phyloP scores from a whole-genome alignment of 2,888 invertebrate genomes.

The Ornithoptera alexandrae region DNA sequence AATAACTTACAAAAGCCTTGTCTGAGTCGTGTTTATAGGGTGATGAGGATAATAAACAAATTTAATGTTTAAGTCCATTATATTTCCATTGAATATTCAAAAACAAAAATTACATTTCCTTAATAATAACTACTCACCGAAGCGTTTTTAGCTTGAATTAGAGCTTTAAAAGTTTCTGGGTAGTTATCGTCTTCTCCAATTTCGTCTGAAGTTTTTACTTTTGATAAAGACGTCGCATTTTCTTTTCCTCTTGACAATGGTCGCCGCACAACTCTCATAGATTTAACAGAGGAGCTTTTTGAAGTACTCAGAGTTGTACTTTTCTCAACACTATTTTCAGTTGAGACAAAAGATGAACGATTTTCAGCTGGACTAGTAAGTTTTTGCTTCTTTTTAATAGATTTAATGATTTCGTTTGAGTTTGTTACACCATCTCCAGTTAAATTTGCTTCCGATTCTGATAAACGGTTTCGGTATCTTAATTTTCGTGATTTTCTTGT shows the following conservation, averaged over 20 bases:
- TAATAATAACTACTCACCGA: conserved; percentile 56
- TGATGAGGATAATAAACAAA: conserved; percentile 29
- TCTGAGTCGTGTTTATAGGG: conserved; percentile 22
- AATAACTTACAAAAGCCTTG: conserved; percentile 31
- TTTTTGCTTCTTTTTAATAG: conserved; percentile 63
- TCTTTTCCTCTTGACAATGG: conserved; percentile 18
- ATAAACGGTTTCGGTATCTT: conserved; percentile 56
- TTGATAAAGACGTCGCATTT: conserved; percentile 10
- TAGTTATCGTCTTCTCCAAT: conserved; percentile 28
- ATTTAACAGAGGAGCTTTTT: conserved; percentile 6
- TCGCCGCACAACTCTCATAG: conserved; percentile 27
- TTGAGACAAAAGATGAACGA: conserved; percentile 4
- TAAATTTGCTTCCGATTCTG: conserved; percentile 67
- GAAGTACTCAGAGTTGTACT: conserved; percentile 14
- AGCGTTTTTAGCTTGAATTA: conserved; percentile 81
- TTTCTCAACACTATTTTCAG: conserved; percentile 12
- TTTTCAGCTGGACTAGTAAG: conserved; percentile 49
- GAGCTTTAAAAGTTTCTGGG: conserved; percentile 55
- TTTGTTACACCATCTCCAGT: conserved; percentile 59
- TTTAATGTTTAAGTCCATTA: conserved; percentile 29
- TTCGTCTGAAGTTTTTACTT: conserved; percentile 26
- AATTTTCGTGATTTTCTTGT: conserved; percentile 60
- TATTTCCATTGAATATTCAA: conserved; percentile 26
- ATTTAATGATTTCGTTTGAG: conserved; percentile 56
- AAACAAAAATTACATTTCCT: conserved; percentile 29